phyloP scores from a whole-genome alignment of 92 coral and sea anemone genomes.

The Chrysogorgia sp. region DNA sequence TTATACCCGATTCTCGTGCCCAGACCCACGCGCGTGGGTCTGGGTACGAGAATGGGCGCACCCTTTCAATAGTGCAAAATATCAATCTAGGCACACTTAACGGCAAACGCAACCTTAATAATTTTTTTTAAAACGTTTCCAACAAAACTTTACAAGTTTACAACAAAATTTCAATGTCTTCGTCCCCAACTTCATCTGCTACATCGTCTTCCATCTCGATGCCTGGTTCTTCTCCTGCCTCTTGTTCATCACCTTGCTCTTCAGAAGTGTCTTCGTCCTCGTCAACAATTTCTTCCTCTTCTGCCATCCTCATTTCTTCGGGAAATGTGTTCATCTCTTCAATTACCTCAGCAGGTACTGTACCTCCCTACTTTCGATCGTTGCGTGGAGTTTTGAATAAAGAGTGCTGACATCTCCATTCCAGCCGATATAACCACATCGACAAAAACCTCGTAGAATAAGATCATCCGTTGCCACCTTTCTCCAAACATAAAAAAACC shows the following conservation, averaged over 20 bases:
- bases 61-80: neutral
- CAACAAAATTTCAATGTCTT: constrained; percentile 15
- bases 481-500: constrained; percentile 48
- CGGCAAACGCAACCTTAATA: constrained; percentile 5
- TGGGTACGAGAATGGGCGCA: constrained; percentile 17
- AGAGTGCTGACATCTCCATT: constrained; percentile 5
- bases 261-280: constrained; percentile 7
- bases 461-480: constrained; percentile 54
- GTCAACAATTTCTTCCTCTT: constrained; percentile 12
- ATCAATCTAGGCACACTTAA: neutral
- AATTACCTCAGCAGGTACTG: constrained; percentile 25
- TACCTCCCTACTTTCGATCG: constrained; percentile 16
- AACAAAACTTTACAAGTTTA: neutral
- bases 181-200: neutral
- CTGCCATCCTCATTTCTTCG: constrained; percentile 29
- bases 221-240: constrained; percentile 20
- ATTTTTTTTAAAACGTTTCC: neutral
- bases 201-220: constrained; percentile 17
- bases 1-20: constrained; percentile 10
- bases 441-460: constrained; percentile 42
- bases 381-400: constrained; percentile 8
- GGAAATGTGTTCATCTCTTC: constrained; percentile 11
- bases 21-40: constrained; percentile 5
- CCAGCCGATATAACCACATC: constrained; percentile 14
- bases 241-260: constrained; percentile 31